phyloP scores from a whole-genome alignment of 2,797 vertebrate genomes.

The Ceryle rudis region DNA sequence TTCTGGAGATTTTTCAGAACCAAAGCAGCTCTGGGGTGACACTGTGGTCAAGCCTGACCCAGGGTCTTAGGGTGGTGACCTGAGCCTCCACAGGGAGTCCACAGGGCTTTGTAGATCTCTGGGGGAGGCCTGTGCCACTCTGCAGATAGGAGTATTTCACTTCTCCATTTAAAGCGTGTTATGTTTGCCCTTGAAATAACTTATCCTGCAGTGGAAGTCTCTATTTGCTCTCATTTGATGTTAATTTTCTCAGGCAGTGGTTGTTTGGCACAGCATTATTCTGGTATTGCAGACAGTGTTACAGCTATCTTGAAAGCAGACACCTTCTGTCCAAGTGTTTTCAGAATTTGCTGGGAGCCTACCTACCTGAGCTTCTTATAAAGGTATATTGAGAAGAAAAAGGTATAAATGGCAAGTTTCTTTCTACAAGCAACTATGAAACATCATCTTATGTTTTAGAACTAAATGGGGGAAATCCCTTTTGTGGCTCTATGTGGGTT shows the following conservation, averaged over 20 bases:
- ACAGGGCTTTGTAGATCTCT: background rate
- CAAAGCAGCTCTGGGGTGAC: background rate
- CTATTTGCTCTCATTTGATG: background rate
- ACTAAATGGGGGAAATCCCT: background rate
- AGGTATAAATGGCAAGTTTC: background rate
- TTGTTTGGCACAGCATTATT: background rate
- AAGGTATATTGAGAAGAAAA: background rate
- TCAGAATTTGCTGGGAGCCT: background rate
- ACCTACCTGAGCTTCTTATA: background rate
- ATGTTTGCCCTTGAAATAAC: background rate
- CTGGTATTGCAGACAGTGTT: background rate
- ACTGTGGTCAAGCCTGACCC: background rate
- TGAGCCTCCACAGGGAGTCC: background rate
- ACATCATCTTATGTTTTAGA: background rate
- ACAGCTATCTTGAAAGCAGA: background rate
- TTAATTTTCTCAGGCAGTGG: background rate
- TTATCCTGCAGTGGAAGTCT: background rate
- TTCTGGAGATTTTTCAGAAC: background rate
- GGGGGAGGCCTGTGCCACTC: background rate
- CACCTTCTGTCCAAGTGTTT: background rate
- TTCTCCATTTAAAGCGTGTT: background rate
- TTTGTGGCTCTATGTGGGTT: accelerated
- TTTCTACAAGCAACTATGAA: background rate
- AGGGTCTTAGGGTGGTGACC: background rate
- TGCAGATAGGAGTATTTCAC: background rate